phyloP scores from a whole-genome alignment of 2,797 vertebrate genomes.

The Poecilia wingei region DNA sequence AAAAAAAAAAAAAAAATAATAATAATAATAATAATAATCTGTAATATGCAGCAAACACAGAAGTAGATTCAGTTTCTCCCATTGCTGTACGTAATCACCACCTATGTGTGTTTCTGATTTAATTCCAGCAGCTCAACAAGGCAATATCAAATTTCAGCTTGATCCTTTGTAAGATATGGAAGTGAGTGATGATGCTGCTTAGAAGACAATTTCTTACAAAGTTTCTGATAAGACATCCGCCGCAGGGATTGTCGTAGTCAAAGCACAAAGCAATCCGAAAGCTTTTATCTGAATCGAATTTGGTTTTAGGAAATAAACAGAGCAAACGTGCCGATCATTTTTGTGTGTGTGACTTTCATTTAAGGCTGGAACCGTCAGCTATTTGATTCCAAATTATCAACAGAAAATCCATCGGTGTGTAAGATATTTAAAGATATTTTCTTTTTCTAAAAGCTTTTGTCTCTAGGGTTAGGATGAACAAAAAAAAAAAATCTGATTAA shows the following conservation, averaged over 20 bases:
- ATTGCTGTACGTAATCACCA: constrained; percentile 39
- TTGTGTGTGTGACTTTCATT: neutral
- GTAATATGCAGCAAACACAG: constrained; percentile 21
- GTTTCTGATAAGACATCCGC: constrained; percentile 39
- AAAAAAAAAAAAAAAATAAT: constrained; percentile 1
- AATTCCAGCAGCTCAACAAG: constrained; percentile 36
- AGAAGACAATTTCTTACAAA: constrained; percentile 31
- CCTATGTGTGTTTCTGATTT: constrained; percentile 23
- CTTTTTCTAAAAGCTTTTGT: constrained; percentile 1
- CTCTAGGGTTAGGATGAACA: neutral
- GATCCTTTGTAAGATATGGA: neutral
- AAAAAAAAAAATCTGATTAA: neutral
- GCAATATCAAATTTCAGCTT: constrained; percentile 30
- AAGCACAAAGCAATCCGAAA: constrained; percentile 56
- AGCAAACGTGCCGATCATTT: neutral
- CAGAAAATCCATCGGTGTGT: neutral
- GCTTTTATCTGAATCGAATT: constrained; percentile 51
- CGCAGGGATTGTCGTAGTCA: constrained; percentile 7
- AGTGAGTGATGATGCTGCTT: constrained; percentile 4
- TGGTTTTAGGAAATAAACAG: constrained; percentile 1
- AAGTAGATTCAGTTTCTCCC: constrained; percentile 21
- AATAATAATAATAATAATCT: constrained; percentile 26
- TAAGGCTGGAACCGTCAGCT: neutral
- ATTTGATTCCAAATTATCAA: neutral
- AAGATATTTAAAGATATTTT: neutral